Conservation (phyloP, 1,140 invertebrate genomes). For the Berghia stephanieae region DNA sequence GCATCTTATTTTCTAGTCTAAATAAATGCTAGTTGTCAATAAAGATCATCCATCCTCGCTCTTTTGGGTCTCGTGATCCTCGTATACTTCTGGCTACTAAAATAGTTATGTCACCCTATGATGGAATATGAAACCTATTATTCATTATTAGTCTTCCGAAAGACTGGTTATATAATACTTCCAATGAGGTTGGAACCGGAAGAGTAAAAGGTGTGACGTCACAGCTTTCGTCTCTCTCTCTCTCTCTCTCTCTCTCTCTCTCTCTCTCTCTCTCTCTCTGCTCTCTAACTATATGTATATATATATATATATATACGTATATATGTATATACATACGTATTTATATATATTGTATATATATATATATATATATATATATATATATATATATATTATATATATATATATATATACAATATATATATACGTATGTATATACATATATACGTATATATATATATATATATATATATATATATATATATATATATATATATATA, state of each 20-base stretch:
- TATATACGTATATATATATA: too few relatives aligned
- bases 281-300: background rate
- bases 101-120: background rate
- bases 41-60: background rate
- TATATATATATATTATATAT: too few relatives aligned
- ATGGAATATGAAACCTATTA: background rate
- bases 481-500: too few relatives aligned
- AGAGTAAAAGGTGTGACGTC: background rate
- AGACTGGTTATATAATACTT: too few relatives aligned
- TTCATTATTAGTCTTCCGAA: too few relatives aligned
- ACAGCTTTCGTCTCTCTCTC: background rate
- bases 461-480: too few relatives aligned
- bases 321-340: background rate
- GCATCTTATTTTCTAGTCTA: too few relatives aligned
- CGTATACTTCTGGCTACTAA: background rate
- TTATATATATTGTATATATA: background rate
- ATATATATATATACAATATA: background rate
- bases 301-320: background rate
- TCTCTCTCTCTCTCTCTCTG: slow-evolving; percentile 19
- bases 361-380: too few relatives aligned
- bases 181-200: background rate
- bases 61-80: background rate
- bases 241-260: slow-evolving; percentile 13
- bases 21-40: background rate
- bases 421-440: too few relatives aligned